These are phyloP conservation scores for Papilio demoleus DNA, from an alignment of 2,888 invertebrate species.

Conservation along the genomic window DNA sequence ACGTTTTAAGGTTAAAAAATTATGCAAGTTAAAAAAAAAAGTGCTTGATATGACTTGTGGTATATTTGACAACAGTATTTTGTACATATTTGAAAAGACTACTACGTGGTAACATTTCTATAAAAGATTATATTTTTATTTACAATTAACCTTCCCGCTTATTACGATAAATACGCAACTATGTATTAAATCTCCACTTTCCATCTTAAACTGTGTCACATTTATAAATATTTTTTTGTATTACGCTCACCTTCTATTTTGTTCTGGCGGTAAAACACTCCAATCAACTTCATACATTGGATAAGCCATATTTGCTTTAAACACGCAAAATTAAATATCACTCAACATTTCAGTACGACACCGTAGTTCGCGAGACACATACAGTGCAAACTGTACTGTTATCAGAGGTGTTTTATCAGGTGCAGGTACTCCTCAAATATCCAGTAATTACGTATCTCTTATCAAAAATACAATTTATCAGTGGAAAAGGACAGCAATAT, in stretches of 20 bases:
- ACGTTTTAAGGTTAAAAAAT: neutral
- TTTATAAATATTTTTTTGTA: conserved; percentile 17
- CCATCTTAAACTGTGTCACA: neutral
- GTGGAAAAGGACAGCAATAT: conserved; percentile 81
- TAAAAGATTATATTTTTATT: conserved; percentile 39
- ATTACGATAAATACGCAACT: neutral
- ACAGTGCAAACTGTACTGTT: conserved; percentile 76
- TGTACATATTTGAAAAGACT: conserved; percentile 56
- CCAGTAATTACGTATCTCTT: conserved; percentile 80
- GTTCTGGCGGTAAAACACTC: conserved; percentile 93
- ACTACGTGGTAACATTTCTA: conserved; percentile 62
- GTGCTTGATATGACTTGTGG: conserved; percentile 40
- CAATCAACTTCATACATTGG: conserved; percentile 90
- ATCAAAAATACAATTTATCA: conserved; percentile 81
- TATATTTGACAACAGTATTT: conserved; percentile 41
- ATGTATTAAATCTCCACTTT: neutral
- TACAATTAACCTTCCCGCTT: neutral
- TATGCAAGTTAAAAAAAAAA: conserved; percentile 29
- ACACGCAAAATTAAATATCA: conserved; percentile 58
- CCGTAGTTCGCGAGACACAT: conserved; percentile 62
- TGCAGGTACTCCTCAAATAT: conserved; percentile 75
- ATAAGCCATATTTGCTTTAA: conserved; percentile 71
- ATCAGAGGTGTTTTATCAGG: conserved; percentile 80
- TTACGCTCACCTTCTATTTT: conserved; percentile 89
- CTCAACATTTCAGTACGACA: conserved; percentile 73